Percentiles rank a stretch among this genome's conserved stretches.
phyloP scores from a whole-genome alignment of 2,888 invertebrate species.

The Tridacna gigas region DNA sequence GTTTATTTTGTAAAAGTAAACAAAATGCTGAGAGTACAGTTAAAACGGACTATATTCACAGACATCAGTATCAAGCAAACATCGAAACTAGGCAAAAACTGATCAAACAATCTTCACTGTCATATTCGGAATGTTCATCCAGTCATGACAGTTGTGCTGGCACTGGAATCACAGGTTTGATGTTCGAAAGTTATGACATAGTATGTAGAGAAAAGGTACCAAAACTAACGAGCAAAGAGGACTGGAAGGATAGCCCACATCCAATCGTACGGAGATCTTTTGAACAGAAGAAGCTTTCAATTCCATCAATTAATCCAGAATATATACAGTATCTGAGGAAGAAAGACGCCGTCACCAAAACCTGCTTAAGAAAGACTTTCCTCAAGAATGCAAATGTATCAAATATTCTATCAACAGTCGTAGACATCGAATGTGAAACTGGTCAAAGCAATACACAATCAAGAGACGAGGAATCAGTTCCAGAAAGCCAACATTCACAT shows the following conservation, averaged over 20 bases:
- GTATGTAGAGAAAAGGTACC: neutral
- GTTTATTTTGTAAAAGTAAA: neutral
- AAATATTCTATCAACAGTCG: conserved; percentile 3
- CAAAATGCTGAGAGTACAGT: neutral
- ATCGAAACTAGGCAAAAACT: neutral
- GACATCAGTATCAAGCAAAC: neutral
- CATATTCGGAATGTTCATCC: conserved; percentile 1
- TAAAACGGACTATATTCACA: neutral
- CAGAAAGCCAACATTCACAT: neutral
- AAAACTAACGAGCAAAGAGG: conserved; percentile 14
- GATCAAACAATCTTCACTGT: conserved; percentile 5
- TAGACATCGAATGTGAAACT: conserved; percentile 5
- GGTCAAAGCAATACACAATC: neutral
- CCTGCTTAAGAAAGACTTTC: neutral
- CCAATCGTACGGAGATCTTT: conserved; percentile 10
- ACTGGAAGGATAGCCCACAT: conserved; percentile 18
- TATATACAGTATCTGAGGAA: too few species aligned
- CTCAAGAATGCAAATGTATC: neutral
- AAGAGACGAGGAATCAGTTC: neutral
- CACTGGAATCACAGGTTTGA: conserved; percentile 5
- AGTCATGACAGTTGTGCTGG: conserved; percentile 14
- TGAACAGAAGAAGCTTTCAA: neutral
- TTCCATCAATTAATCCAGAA: conserved; percentile 6
- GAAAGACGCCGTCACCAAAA: neutral
- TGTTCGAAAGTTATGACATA: conserved; percentile 15